phyloP scores from a whole-genome alignment of 1,140 invertebrate species.

The Thaumatotibia leucotreta region DNA sequence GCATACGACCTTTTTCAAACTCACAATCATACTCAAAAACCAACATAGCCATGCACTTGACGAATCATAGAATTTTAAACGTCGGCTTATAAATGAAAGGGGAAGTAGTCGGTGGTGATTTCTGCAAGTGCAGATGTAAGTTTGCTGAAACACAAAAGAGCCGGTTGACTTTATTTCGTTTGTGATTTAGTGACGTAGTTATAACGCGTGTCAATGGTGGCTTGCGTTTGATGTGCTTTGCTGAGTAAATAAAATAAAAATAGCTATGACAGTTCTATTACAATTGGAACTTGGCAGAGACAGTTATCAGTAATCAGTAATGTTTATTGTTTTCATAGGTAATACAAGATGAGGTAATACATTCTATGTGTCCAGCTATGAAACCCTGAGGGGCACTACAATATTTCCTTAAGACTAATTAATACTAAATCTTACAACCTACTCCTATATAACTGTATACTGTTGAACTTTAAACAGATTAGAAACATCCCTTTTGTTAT shows the following conservation, averaged over 20 bases:
- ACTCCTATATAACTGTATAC: too few species aligned
- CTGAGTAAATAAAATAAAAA: background rate
- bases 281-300: background rate
- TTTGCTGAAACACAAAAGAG: conserved; percentile 15
- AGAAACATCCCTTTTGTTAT: too few species aligned
- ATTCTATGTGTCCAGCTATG: too few species aligned
- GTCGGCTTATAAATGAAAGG: background rate
- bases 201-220: background rate
- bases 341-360: too few species aligned
- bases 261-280: background rate
- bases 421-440: too few species aligned
- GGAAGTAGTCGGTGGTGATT: background rate
- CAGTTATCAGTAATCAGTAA: too few species aligned
- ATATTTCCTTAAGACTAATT: too few species aligned
- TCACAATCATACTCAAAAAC: background rate
- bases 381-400: too few species aligned
- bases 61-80: background rate
- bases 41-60: background rate
- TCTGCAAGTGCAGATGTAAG: background rate
- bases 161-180: conserved; percentile 31
- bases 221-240: background rate
- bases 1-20: background rate
- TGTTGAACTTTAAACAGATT: too few species aligned
- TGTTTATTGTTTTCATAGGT: too few species aligned
- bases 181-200: conserved; percentile 16